Evolutionary conservation across 2,113 vertebrate species (phyloP), one percentile per base, ranked within the genome.

Genomic region (Oceanodroma tethys): DNA sequence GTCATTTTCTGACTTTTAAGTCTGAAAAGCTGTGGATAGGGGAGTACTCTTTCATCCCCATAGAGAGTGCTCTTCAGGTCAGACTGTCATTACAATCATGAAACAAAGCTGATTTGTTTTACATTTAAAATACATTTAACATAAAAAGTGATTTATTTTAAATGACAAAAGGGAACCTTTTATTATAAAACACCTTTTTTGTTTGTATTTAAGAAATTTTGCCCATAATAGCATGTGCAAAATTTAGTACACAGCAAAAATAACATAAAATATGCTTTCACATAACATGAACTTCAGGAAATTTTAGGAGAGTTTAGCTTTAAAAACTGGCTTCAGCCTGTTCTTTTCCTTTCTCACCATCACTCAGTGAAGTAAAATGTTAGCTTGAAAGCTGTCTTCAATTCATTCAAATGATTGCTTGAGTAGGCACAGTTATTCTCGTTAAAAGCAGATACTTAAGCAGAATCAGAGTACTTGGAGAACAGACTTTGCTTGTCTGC

Each of bases 321-420:
- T 43, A n/a, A 65, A 82, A 93, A 26, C 21, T 34, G 20, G 16
- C 36, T 85, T 68, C 21, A 75, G 16, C 18, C 16, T 84, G 19
- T 48, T 86, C 16, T 78, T 43, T 42, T 72, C 3, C 2, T 60
- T 76, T 81, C 83, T 75, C 6, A 27, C 27, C 20, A 50, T 86
- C 47, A 62, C 40, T 55, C 40, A 66, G 16, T 68, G 42, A 75
- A 60, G 30, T 84, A 52, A 80, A 78, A 79, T 84, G 36, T 75
- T 89, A 72, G 13, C 32, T 79, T 81, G 78, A 87, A 85, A 85
- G 23, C 30, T 79, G 43, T 55, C 81, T 95, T 83, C n/a, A n/a
- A 8, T 84, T 90, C 40, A 60, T 88, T 90, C 26, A 73, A 42
- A 56, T 73, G 43, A 48, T 65, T 81, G n/a, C 74, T 72, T 88